Evolutionary conservation across 2,888 invertebrate species (phyloP).

Genomic region (Agrotis clavis): DNA sequence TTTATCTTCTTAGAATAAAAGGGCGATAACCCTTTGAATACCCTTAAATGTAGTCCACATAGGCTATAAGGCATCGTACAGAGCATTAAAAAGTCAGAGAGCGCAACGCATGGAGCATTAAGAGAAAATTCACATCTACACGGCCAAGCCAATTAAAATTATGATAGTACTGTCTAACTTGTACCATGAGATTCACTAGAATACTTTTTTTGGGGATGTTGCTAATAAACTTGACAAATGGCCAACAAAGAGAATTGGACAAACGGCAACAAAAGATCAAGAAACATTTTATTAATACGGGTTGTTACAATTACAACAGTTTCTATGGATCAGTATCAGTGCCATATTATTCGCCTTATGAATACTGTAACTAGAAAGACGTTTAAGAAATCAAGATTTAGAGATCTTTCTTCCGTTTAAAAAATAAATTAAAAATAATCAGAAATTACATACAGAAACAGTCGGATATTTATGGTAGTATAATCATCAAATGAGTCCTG

Average conservation of each 20-base stretch:
- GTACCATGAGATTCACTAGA: slow-evolving; percentile 64
- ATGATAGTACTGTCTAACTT: slow-evolving; percentile 66
- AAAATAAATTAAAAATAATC: no score
- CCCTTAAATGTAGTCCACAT: slow-evolving; percentile 13
- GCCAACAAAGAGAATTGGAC: background rate
- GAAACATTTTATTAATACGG: background rate
- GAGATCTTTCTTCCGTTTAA: no score
- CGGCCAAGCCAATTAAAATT: slow-evolving; percentile 72
- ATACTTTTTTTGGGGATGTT: background rate
- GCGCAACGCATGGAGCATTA: slow-evolving; percentile 51
- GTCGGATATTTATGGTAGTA: no score
- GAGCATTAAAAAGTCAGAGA: slow-evolving; percentile 56
- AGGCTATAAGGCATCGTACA: slow-evolving; percentile 23
- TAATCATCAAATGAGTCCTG: no score
- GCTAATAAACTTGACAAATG: background rate
- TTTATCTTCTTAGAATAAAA: slow-evolving; percentile 20
- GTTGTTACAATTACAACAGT: no score
- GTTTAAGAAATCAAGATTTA: no score
- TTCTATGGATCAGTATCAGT: no score
- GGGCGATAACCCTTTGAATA: slow-evolving; percentile 10
- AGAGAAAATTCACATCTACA: slow-evolving; percentile 58
- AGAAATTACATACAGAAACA: no score
- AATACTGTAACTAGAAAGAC: no score
- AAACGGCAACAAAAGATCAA: background rate
- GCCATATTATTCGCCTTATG: no score